These are phyloP conservation scores for Sarcophaga carnaria DNA, from an alignment of 2,888 invertebrate genomes.

Conservation along the genomic window DNA sequence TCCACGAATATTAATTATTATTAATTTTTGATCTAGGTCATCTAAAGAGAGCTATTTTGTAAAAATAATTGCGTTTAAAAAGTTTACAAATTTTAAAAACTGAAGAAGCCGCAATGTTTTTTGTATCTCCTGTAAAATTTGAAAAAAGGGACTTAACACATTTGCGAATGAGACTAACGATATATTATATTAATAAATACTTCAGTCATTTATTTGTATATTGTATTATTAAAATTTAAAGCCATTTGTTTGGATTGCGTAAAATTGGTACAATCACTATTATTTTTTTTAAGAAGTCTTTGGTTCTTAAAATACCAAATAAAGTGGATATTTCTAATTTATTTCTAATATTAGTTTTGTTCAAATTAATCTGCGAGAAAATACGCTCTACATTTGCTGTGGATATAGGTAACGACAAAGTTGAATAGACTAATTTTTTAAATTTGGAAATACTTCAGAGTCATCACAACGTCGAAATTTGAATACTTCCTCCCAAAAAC, in stretches of 20 bases:
- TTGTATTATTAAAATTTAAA: constrained; percentile 32
- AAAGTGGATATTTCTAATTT: constrained; percentile 51
- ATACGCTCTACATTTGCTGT: too few species aligned
- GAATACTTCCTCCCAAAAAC: constrained; percentile 35
- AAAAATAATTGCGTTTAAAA: too few species aligned
- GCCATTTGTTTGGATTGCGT: constrained; percentile 41
- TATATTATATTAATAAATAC: too few species aligned
- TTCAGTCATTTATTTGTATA: constrained; percentile 35
- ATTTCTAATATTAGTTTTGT: constrained; percentile 62
- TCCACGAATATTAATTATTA: too few species aligned
- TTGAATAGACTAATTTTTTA: constrained; percentile 47
- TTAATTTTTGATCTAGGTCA: too few species aligned
- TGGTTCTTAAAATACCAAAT: constrained; percentile 54
- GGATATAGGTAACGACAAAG: constrained; percentile 33
- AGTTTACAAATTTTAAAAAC: too few species aligned
- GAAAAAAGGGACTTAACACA: too few species aligned
- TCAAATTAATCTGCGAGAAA: constrained; percentile 60
- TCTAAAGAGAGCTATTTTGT: too few species aligned
- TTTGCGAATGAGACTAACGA: too few species aligned
- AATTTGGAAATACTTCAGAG: constrained; percentile 33
- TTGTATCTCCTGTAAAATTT: too few species aligned
- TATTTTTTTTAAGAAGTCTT: constrained; percentile 55
- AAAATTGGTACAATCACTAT: constrained; percentile 45
- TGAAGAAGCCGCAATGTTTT: too few species aligned
- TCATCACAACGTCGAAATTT: constrained; percentile 29